Conservation (phyloP, 2,888 invertebrate species). For the Yponomeuta cagnagella region DNA sequence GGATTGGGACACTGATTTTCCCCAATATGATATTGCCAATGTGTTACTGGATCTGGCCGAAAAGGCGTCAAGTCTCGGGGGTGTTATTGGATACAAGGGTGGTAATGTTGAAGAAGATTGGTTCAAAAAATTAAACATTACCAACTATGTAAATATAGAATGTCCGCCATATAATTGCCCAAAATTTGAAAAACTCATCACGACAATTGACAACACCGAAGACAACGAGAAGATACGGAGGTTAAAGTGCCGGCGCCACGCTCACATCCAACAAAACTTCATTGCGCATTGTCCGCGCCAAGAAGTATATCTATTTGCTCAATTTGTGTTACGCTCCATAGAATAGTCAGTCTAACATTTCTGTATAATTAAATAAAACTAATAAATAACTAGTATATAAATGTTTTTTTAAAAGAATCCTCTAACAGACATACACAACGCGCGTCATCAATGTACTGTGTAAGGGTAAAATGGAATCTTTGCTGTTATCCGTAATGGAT, state of each 20-base stretch:
- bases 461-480: neutral
- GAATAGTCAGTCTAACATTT: too few species aligned
- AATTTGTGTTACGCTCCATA: neutral
- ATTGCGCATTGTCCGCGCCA: neutral
- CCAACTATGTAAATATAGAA: neutral
- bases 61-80: neutral
- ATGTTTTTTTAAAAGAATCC: too few species aligned
- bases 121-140: neutral
- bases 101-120: neutral
- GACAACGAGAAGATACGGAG: too few species aligned
- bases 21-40: neutral
- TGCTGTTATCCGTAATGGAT: neutral
- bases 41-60: neutral
- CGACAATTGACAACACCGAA: neutral
- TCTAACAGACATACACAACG: too few species aligned
- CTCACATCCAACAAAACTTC: neutral
- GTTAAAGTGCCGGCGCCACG: neutral
- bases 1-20: neutral
- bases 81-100: constrained; percentile 1
- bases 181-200: neutral
- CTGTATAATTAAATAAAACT: too few species aligned
- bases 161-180: neutral
- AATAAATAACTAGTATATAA: too few species aligned
- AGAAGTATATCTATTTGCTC: neutral
- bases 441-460: too few species aligned